Evolutionary conservation across 2,888 invertebrate species (phyloP).

Genomic region (Troides oblongomaculatus): DNA sequence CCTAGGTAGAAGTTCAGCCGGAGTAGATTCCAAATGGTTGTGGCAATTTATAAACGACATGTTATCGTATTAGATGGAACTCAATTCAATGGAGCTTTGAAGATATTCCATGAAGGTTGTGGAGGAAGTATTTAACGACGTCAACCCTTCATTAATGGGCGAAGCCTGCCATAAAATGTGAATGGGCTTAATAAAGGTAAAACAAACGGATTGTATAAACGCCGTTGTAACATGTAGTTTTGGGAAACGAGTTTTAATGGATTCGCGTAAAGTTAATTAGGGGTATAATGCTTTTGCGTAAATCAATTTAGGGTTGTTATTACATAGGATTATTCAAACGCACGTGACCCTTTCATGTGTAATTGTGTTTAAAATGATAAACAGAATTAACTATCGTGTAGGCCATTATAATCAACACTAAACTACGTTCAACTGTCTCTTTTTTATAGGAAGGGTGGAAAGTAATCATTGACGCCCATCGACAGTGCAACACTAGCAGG

Average conservation of each 20-base stretch:
- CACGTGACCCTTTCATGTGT: background rate
- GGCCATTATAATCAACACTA: background rate
- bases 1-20: no score
- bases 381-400: background rate
- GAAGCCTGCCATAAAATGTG: constrained; percentile 13
- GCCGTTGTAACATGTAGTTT: constrained; percentile 10
- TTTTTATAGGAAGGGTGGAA: no score
- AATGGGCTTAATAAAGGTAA: constrained; percentile 25
- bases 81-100: constrained; percentile 5
- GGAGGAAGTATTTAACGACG: constrained; percentile 19
- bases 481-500: no score
- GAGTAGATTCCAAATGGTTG: no score
- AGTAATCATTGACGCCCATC: no score
- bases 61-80: constrained; percentile 2
- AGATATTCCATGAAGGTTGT: constrained; percentile 6
- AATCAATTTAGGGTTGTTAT: background rate
- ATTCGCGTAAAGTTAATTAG: no score
- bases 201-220: constrained; percentile 17
- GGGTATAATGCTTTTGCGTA: background rate
- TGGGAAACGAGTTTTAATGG: constrained; percentile 4
- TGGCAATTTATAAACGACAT: no score
- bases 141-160: constrained; percentile 18
- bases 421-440: background rate
- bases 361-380: background rate
- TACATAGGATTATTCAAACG: background rate